Conservation (phyloP, 2,797 vertebrate genomes). For the Tachyglossus aculeatus region DNA sequence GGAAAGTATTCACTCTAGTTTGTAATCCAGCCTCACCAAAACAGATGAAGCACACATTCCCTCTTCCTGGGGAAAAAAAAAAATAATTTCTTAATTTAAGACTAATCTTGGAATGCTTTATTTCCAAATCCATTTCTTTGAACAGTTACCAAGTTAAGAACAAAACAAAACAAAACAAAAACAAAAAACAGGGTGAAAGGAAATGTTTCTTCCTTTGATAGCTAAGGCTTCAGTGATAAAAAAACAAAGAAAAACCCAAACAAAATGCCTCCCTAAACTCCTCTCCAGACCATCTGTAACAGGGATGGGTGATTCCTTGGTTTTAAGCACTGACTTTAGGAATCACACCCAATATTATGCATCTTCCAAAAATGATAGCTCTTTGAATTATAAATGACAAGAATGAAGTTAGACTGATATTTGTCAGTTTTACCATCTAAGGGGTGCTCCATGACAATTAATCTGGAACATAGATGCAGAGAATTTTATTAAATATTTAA, state of each 20-base stretch:
- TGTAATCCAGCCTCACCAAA: background rate
- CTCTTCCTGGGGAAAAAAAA: slow-evolving; percentile 9
- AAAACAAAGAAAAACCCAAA: too few relatives aligned
- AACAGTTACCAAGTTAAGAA: too few relatives aligned
- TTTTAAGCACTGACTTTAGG: background rate
- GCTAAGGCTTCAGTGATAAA: accelerated
- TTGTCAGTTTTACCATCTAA: too few relatives aligned
- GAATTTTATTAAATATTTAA: background rate
- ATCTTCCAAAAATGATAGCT: background rate
- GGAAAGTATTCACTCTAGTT: background rate
- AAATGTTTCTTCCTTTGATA: accelerated
- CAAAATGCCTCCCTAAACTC: too few relatives aligned
- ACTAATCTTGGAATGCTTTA: background rate
- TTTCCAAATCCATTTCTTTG: background rate
- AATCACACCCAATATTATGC: accelerated
- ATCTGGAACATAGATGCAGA: accelerated
- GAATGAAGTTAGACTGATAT: accelerated
- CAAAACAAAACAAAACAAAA: too few relatives aligned
- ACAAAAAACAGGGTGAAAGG: accelerated
- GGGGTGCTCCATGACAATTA: too few relatives aligned
- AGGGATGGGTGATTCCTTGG: accelerated
- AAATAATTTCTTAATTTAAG: background rate
- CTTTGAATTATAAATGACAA: background rate
- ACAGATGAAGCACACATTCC: slow-evolving; percentile 3
- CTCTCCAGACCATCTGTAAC: too few relatives aligned